Percentiles rank a stretch among this genome's conserved stretches.
These are phyloP conservation scores for Euschistus heros DNA, from an alignment of 1,140 invertebrate species.

Conservation along the genomic window DNA sequence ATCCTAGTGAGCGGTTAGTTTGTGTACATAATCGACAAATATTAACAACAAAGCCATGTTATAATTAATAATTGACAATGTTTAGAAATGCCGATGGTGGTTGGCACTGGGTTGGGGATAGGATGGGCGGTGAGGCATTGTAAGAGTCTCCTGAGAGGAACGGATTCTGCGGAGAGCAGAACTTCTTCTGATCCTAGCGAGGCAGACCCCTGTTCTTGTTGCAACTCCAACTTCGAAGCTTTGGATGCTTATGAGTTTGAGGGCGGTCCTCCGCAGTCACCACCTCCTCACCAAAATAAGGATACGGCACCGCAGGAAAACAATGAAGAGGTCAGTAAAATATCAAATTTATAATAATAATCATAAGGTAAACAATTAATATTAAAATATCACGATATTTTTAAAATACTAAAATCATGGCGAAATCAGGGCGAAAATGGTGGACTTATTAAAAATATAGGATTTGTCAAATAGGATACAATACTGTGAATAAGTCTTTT, in stretches of 20 bases:
- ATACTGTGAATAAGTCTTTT: too few species aligned
- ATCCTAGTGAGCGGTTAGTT: neutral
- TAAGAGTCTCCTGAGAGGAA: neutral
- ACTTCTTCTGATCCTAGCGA: neutral
- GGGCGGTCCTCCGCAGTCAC: too few species aligned
- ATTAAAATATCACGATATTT: too few species aligned
- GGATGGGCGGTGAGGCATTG: neutral
- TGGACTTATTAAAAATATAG: too few species aligned
- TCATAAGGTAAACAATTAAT: too few species aligned
- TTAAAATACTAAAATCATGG: too few species aligned
- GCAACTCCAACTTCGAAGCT: neutral
- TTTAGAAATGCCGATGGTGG: conserved; percentile 2
- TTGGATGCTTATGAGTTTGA: neutral
- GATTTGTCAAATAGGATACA: too few species aligned
- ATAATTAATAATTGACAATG: neutral
- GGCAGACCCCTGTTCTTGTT: neutral
- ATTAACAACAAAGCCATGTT: neutral
- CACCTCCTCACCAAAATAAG: neutral
- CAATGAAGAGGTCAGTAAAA: too few species aligned
- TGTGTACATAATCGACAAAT: neutral
- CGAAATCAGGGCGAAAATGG: too few species aligned
- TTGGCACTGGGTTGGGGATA: neutral
- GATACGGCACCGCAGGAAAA: neutral
- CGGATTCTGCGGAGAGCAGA: neutral
- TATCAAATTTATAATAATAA: too few species aligned